A percentile compares a stretch with the other conserved stretches of the same genome.
These are phyloP conservation scores for Holothuria glaberrima DNA, from an alignment of 35 echinoderm and acorn worm genomes.

Conservation along the genomic window DNA sequence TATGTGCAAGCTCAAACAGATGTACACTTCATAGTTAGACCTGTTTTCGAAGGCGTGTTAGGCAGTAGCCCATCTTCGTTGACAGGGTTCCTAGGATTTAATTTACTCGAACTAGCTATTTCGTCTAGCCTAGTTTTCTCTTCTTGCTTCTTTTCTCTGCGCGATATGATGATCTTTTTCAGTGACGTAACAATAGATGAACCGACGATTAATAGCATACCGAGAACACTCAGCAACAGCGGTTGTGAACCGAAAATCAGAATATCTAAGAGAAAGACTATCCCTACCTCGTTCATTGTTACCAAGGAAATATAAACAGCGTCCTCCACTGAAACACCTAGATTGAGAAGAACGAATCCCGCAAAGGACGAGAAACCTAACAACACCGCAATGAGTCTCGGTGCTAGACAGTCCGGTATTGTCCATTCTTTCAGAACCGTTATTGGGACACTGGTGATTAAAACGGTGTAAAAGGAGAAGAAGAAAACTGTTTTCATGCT, in stretches of 20 bases:
- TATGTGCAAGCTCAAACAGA: too few species aligned
- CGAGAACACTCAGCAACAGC: conserved; percentile 15
- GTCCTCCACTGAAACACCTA: conserved; percentile 13
- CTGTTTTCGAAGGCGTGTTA: too few species aligned
- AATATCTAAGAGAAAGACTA: conserved; percentile 6
- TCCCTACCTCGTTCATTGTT: conserved; percentile 33
- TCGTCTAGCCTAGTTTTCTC: neutral
- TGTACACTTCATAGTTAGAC: too few species aligned
- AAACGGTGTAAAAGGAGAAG: neutral
- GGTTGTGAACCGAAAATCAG: conserved; percentile 6
- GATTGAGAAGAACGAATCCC: neutral
- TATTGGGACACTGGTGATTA: neutral
- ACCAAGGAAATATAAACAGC: conserved; percentile 38
- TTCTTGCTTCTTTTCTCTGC: neutral
- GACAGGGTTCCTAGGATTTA: too few species aligned
- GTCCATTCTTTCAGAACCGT: neutral
- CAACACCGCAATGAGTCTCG: neutral
- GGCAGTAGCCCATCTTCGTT: too few species aligned
- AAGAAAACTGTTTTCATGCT: conserved; percentile 21
- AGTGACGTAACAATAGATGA: neutral
- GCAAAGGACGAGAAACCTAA: conserved; percentile 1
- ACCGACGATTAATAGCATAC: conserved; percentile 6
- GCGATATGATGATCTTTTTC: neutral
- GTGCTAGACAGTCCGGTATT: neutral
- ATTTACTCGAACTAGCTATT: too few species aligned